These are phyloP conservation scores for Margaritifera margaritifera DNA, from an alignment of 2,888 invertebrate genomes.

Conservation along the genomic window DNA sequence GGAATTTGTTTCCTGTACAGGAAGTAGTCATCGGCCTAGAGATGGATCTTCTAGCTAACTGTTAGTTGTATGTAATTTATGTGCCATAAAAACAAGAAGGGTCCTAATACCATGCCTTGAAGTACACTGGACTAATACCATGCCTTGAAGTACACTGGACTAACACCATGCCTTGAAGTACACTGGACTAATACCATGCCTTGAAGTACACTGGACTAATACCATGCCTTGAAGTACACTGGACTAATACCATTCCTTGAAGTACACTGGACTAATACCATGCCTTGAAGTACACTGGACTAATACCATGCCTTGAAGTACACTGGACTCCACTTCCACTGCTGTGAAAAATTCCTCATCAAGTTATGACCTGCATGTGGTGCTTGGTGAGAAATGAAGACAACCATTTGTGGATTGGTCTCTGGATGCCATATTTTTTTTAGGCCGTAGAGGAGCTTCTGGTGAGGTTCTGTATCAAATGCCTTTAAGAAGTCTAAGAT, in stretches of 20 bases:
- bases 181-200: too few relatives aligned
- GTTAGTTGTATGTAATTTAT: conserved; percentile 16
- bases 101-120: too few relatives aligned
- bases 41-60: conserved; percentile 15
- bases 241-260: too few relatives aligned
- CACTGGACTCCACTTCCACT: conserved; percentile 19
- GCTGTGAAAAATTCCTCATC: too few relatives aligned
- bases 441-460: conserved; percentile 25
- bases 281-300: too few relatives aligned
- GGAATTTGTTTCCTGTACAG: conserved; percentile 9
- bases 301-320: conserved; percentile 18
- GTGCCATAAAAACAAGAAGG: conserved; percentile 11
- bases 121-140: too few relatives aligned
- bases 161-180: too few relatives aligned
- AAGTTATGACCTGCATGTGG: conserved; percentile 17
- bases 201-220: too few relatives aligned
- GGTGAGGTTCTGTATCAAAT: conserved; percentile 27
- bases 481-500: conserved; percentile 29
- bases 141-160: too few relatives aligned
- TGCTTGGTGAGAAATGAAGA: too few relatives aligned
- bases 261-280: too few relatives aligned
- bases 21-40: conserved; percentile 20
- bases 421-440: conserved; percentile 20
- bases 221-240: too few relatives aligned
- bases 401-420: conserved; percentile 19